Evolutionary conservation across 2,797 vertebrate genomes (phyloP), one percentile per base, ranked within the genome.

Genomic region (Streptopelia turtur): DNA sequence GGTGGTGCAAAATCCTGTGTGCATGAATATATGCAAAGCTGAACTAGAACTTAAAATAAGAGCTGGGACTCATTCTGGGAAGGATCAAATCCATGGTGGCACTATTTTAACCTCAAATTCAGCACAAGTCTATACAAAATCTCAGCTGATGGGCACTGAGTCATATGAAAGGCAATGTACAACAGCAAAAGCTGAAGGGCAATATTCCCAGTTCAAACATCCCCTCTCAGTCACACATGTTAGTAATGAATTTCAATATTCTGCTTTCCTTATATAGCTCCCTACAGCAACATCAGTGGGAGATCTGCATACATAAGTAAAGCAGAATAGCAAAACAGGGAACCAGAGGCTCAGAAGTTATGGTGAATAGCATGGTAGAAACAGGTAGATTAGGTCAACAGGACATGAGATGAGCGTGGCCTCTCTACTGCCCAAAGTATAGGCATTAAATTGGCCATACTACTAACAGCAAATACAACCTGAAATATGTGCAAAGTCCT

Each of bases 121-220:
- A 57, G 56, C 66, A 82, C 43, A 56, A 70, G 31, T 60, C 68
- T 77, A 17, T 79, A 23, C 23, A 50, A 88, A 94, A 80, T 47
- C 35, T 89, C 80, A 87, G 71, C 70, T 92, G 71, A 89, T 87
- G 75, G 74, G 71, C 55, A 82, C 52, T 37, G 31, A 88, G 59
- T 78, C 59, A 53, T 50, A 63, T 20, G 70, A 94, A 95, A 90
- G 63, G 55, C 59, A 91, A 24, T 4, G 53, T 16, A 57, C 41
- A 89, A 53, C 43, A 87, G 66, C 30, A 79, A 61, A 93, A 95
- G 37, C 85, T 92, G 83, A 95, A 87, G 86, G 68, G 75, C 83
- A 94, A 11, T 49, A 94, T 81, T 95, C 53, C 75, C 75, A 85
- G 60, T 83, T 92, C 88, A 77, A 92, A 87, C 55, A 53, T 92